Conservation (phyloP, 2,888 invertebrate genomes). For the Mesopsocus fuscifrons region DNA sequence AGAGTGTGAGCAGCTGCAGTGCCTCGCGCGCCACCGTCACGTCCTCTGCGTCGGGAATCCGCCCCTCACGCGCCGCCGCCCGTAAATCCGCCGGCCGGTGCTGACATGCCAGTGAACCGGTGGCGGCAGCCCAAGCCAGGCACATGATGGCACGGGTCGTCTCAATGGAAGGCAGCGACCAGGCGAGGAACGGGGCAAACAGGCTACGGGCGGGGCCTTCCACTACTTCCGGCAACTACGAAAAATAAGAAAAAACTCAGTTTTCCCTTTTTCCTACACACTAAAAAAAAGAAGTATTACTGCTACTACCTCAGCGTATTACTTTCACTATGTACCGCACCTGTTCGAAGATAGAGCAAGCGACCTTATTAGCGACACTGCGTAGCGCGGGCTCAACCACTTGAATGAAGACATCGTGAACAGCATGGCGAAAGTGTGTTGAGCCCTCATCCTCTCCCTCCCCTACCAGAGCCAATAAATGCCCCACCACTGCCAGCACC, state of each 20-base stretch:
- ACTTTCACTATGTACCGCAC: too few relatives aligned
- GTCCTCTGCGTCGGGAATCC: conserved; percentile 42
- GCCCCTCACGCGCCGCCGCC: conserved; percentile 33
- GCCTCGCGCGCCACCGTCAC: conserved; percentile 60
- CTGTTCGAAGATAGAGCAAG: conserved; percentile 62
- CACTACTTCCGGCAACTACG: conserved; percentile 28
- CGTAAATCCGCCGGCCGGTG: conserved; percentile 36
- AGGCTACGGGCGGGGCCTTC: conserved; percentile 27
- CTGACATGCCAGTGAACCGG: conserved; percentile 32
- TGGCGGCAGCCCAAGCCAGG: conserved; percentile 60
- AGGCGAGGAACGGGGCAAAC: conserved; percentile 37
- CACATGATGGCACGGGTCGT: conserved; percentile 56
- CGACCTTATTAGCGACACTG: conserved; percentile 64
- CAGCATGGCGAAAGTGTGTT: conserved; percentile 21
- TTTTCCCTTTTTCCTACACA: too few relatives aligned
- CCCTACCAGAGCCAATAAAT: conserved; percentile 40
- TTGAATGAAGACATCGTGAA: conserved; percentile 66
- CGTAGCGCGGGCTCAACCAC: conserved; percentile 68
- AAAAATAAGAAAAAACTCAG: conserved; percentile 9
- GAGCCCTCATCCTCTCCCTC: conserved; percentile 27
- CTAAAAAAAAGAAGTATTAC: conserved; percentile 11
- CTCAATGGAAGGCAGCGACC: conserved; percentile 50
- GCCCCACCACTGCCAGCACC: conserved; percentile 69
- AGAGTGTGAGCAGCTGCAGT: conserved; percentile 77
- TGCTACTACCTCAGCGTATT: too few relatives aligned